Percentiles rank a stretch among this genome's conserved stretches.
Evolutionary conservation across 2,797 vertebrate species (phyloP).

Genomic region (Mycteria americana): DNA sequence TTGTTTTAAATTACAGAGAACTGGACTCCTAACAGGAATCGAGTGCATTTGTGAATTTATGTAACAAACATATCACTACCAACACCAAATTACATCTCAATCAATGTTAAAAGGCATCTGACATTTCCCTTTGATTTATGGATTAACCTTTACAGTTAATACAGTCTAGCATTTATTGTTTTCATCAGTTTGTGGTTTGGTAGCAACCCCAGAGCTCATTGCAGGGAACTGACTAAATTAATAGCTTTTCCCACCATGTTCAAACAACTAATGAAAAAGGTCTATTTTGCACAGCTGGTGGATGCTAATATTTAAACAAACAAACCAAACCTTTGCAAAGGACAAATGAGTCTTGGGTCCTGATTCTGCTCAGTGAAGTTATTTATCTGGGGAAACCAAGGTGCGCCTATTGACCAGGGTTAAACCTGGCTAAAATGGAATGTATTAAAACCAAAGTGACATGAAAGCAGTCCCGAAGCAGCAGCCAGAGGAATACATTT

Average conservation of each 20-base stretch:
- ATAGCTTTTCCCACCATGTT: conserved; percentile 66
- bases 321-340: conserved; percentile 12
- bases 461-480: not conserved
- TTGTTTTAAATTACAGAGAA: conserved; percentile 55
- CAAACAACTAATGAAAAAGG: conserved; percentile 55
- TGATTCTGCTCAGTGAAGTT: not conserved
- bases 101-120: conserved; percentile 75
- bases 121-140: conserved; percentile 80
- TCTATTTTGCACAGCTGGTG: conserved; percentile 41
- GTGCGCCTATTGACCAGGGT: not conserved
- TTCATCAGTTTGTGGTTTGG: conserved; percentile 56
- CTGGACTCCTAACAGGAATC: conserved; percentile 9
- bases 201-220: conserved; percentile 59
- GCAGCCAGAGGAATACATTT: not conserved
- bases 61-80: conserved; percentile 48
- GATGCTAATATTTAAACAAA: conserved; percentile 64
- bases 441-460: not conserved
- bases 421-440: not conserved
- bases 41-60: conserved; percentile 52
- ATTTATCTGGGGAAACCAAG: conserved; percentile 3
- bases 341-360: conserved; percentile 17
- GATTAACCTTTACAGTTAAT: conserved; percentile 77
- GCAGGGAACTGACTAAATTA: conserved; percentile 65
- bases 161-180: conserved; percentile 64
- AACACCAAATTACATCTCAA: conserved; percentile 74